Evolutionary conservation across 1,140 invertebrate genomes (phyloP).

Genomic region (Pachyrhynchus sulphureomaculatus): DNA sequence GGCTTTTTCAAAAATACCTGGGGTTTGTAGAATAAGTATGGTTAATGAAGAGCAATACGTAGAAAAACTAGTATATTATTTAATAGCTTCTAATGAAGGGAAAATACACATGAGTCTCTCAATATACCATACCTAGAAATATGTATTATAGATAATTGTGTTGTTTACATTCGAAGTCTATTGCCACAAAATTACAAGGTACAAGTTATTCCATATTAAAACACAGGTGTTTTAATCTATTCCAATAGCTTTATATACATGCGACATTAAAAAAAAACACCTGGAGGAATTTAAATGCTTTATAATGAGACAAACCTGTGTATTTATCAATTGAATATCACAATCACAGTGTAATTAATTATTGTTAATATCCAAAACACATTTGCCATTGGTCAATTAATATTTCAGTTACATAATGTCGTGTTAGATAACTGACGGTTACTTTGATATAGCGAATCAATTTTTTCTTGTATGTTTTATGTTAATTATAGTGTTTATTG

Average conservation of each 20-base stretch:
- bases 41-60: neutral
- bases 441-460: too few relatives aligned
- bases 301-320: conserved; percentile 14
- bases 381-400: conserved; percentile 8
- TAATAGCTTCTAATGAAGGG: neutral
- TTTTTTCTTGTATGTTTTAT: neutral
- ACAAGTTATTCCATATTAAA: conserved; percentile 8
- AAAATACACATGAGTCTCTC: neutral
- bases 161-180: neutral
- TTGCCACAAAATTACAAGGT: neutral
- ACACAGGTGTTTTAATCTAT: conserved; percentile 19
- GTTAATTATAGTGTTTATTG: too few relatives aligned
- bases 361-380: neutral
- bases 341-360: conserved; percentile 9
- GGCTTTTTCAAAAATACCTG: conserved; percentile 1
- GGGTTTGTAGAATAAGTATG: neutral
- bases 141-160: too few relatives aligned
- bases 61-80: conserved; percentile 4
- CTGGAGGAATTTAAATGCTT: conserved; percentile 12
- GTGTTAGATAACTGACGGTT: neutral
- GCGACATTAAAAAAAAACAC: conserved; percentile 15
- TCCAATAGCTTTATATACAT: conserved; percentile 2
- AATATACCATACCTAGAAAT: too few relatives aligned
- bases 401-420: neutral
- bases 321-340: conserved; percentile 3